Evolutionary conservation across 1,140 invertebrate species (phyloP), one percentile per base, ranked within the genome.

Genomic region (Diabrotica virgifera): DNA sequence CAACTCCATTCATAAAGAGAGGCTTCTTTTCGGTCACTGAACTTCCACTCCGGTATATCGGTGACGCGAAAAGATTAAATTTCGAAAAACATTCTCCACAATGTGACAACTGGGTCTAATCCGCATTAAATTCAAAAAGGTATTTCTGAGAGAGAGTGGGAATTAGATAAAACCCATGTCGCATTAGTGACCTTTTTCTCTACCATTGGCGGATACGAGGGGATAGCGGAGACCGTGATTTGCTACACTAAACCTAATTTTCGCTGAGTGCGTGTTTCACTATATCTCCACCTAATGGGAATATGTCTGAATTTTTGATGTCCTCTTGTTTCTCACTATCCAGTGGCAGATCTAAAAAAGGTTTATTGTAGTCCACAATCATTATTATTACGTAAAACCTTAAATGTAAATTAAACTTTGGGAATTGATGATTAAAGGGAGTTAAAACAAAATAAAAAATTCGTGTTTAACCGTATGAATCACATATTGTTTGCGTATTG

Each of bases 81-180:
- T 46, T 46, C 40, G 40, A 46, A 46, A 46, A 46, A 46, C 40
- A 46, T 46, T 46, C 40, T 46, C 40, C 40, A 46, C 40, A 46
- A 46, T 46, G 40, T 46, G 40, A 46, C 40, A 46, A 46, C 40
- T 46, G 40, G 40, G 40, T 46, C 40, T 46, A 46, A 46, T 46
- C 40, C 40, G 40, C 40, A 46, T 46, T 46, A 46, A 46, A 46
- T 46, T 46, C 40, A 46, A 46, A 46, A 46, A 46, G 40, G 40
- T 46, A 46, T 46, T 46, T 46, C 40, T 46, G 40, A 46, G 40
- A 46, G 40, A 46, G 40, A 46, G 40, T 46, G 40, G 40, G 40
- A 46, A 46, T 46, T 46, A 46, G 40, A 46, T 46, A 46, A 46
- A 46, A 46, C 40, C 40, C 40, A 46, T 46, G 40, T 46, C 40